Conservation (phyloP, 2,888 invertebrate species). For the Spodoptera littoralis region DNA sequence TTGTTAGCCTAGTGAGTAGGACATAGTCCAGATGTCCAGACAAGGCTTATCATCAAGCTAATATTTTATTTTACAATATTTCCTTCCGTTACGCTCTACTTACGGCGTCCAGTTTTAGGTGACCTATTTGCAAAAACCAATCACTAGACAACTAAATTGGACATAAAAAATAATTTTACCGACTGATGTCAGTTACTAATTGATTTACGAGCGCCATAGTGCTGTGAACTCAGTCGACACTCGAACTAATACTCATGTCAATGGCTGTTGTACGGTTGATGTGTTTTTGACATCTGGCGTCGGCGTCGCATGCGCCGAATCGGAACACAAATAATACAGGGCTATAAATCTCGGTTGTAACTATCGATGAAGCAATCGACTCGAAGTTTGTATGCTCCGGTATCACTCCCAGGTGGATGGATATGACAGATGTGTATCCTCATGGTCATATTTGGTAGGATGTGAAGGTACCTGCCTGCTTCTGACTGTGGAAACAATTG, state of each 20-base stretch:
- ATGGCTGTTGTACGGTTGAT: constrained; percentile 50
- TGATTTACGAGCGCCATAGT: constrained; percentile 62
- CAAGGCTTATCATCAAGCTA: background rate
- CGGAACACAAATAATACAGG: constrained; percentile 57
- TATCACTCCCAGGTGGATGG: constrained; percentile 32
- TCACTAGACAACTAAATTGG: constrained; percentile 46
- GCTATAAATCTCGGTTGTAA: constrained; percentile 62
- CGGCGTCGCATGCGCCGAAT: constrained; percentile 58
- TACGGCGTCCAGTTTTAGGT: constrained; percentile 54
- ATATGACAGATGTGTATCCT: constrained; percentile 39
- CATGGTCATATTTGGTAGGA: constrained; percentile 13
- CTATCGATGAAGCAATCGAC: constrained; percentile 55
- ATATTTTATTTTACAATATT: constrained; percentile 29
- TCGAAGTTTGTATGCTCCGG: constrained; percentile 42
- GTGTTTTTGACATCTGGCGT: constrained; percentile 66
- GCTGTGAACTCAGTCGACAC: constrained; percentile 52
- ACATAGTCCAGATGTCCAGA: background rate
- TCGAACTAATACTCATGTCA: constrained; percentile 50
- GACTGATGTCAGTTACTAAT: constrained; percentile 61
- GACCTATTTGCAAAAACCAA: constrained; percentile 65
- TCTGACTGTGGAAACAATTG: too few relatives aligned
- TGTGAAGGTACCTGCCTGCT: too few relatives aligned
- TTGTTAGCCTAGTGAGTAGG: too few relatives aligned
- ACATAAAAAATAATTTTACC: constrained; percentile 56
- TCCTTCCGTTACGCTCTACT: constrained; percentile 74